Percentiles rank a stretch among this genome's conserved stretches.
Evolutionary conservation across 2,797 vertebrate species (phyloP).

Genomic region (Malacoctenus gilli): DNA sequence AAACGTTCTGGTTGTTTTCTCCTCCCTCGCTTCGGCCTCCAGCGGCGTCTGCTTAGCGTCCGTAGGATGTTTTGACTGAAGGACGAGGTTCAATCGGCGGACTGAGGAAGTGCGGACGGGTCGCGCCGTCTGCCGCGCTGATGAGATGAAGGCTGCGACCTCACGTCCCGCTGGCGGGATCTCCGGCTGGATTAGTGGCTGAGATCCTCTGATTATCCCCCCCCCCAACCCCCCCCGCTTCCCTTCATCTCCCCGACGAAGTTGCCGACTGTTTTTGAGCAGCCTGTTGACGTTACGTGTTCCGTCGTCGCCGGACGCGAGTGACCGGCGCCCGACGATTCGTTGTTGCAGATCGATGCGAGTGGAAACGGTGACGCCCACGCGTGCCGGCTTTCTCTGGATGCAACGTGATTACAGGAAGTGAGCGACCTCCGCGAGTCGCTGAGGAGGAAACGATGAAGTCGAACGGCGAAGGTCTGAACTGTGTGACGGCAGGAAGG

Average conservation of each 20-base stretch:
- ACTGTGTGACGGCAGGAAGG: too few species aligned
- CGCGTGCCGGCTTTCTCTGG: constrained; percentile 11
- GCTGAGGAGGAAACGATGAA: too few species aligned
- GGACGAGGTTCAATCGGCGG: constrained; percentile 14
- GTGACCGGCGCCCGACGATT: constrained; percentile 16
- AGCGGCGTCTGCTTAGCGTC: too few species aligned
- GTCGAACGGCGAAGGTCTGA: constrained; percentile 13
- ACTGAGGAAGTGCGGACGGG: constrained; percentile 5
- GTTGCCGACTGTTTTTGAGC: background rate
- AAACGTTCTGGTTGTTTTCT: too few species aligned
- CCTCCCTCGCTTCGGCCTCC: too few species aligned
- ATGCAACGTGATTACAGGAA: constrained; percentile 17
- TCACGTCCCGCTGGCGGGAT: constrained; percentile 31
- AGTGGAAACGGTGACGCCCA: constrained; percentile 9
- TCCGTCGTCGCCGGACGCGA: constrained; percentile 7
- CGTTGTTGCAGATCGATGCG: constrained; percentile 32
- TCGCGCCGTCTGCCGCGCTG: constrained; percentile 12
- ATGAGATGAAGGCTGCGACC: constrained; percentile 28
- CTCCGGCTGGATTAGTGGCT: constrained; percentile 36
- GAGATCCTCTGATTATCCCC: constrained; percentile 30
- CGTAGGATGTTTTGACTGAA: constrained; percentile 19
- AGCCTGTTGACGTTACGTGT: constrained; percentile 2
- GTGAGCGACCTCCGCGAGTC: constrained; percentile 45
- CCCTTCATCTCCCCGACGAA: constrained; percentile 22
- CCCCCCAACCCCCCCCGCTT: background rate